A percentile compares a stretch with the other conserved stretches of the same genome.
These are phyloP conservation scores for Salarias fasciatus DNA, from an alignment of 2,797 vertebrate species.

Conservation along the genomic window DNA sequence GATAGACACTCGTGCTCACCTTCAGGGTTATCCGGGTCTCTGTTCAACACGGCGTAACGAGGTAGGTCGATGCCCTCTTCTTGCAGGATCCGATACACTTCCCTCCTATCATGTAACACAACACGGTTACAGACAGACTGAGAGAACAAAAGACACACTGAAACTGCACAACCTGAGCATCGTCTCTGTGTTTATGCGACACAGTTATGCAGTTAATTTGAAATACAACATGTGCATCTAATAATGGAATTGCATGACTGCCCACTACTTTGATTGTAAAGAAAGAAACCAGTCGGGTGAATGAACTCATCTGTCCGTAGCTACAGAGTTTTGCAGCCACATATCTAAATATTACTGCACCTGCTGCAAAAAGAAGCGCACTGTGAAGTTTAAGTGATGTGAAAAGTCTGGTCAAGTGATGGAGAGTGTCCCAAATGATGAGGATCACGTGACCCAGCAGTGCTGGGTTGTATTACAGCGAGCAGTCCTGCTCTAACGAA, in stretches of 20 bases:
- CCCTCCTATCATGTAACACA: constrained; percentile 83
- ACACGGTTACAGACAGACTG: background rate
- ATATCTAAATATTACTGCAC: background rate
- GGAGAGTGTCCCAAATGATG: no score
- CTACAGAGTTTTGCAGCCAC: no score
- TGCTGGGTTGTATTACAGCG: background rate
- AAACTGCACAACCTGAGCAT: no score
- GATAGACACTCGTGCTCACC: constrained; percentile 82
- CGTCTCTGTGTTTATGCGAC: no score
- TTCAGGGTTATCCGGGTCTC: constrained; percentile 93
- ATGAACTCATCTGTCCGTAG: no score
- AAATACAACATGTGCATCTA: no score
- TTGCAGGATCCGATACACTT: constrained; percentile 96
- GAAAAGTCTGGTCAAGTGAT: no score
- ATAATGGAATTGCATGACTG: no score
- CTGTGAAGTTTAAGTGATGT: background rate
- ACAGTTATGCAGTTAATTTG: no score
- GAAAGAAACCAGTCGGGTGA: no score
- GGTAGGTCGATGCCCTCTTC: constrained; percentile 97
- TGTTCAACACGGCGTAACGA: constrained; percentile 94
- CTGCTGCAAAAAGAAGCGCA: background rate
- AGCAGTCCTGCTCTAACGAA: background rate
- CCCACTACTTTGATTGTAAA: no score
- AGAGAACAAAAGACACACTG: background rate
- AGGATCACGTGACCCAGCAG: no score